phyloP scores from a whole-genome alignment of 2,113 vertebrate species.

The Phalacrocorax brasilianus region DNA sequence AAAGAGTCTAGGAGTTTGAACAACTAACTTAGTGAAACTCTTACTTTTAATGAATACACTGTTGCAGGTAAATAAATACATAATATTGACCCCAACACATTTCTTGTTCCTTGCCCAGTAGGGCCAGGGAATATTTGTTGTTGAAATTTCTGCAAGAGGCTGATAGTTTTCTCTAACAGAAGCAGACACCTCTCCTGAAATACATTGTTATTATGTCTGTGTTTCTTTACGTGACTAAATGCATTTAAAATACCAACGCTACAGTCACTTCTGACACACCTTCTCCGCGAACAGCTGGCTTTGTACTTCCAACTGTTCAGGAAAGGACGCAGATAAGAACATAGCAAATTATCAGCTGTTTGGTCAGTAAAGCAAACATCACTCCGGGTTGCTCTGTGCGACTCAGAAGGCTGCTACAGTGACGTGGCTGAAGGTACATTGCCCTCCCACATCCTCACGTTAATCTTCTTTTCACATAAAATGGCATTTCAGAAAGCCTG shows the following conservation, averaged over 20 bases:
- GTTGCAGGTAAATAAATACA: neutral
- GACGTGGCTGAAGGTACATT: neutral
- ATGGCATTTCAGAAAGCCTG: conserved; percentile 33
- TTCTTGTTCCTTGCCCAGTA: neutral
- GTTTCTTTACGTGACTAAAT: conserved; percentile 71
- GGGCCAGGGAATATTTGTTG: too few relatives aligned
- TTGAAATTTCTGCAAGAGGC: neutral
- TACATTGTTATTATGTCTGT: neutral
- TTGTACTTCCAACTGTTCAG: neutral
- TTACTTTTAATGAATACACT: neutral
- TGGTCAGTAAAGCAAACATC: neutral
- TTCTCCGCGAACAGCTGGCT: neutral
- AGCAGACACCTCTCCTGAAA: neutral
- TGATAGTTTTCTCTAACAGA: neutral
- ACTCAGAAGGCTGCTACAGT: neutral
- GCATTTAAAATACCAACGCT: neutral
- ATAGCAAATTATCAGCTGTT: neutral
- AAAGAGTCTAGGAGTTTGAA: neutral
- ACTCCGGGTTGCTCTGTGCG: neutral
- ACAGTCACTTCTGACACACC: neutral
- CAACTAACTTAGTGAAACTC: neutral
- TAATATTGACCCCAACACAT: neutral
- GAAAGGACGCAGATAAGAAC: neutral
- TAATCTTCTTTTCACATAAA: conserved; percentile 58
- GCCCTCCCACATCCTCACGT: neutral